Evolutionary conservation across 2,888 invertebrate genomes (phyloP).

Genomic region (Lordiphosa andalusiaca): DNA sequence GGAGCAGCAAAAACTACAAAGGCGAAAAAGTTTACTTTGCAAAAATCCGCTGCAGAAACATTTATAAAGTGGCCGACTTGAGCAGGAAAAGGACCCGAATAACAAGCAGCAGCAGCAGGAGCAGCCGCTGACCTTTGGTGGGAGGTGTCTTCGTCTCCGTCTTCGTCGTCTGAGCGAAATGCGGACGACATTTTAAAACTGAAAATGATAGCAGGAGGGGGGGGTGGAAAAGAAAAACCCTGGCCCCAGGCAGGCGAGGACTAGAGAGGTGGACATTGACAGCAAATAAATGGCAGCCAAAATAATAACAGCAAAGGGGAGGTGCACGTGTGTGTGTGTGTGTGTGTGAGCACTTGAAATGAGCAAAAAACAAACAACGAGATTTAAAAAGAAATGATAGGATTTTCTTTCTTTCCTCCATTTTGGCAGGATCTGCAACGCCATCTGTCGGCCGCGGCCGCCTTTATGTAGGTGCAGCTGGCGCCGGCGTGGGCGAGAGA

Average conservation of each 20-base stretch:
- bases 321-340: constrained; percentile 33
- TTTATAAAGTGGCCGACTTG: constrained; percentile 69
- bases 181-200: constrained; percentile 70
- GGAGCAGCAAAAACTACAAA: constrained; percentile 56
- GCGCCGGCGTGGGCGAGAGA: constrained; percentile 54
- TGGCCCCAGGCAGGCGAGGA: constrained; percentile 30
- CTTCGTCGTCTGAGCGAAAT: constrained; percentile 26
- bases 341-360: constrained; percentile 27
- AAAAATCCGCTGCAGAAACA: constrained; percentile 73
- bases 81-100: constrained; percentile 43
- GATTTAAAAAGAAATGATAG: constrained; percentile 1
- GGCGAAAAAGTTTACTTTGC: constrained; percentile 72
- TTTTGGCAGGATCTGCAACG: constrained; percentile 24
- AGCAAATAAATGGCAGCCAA: constrained; percentile 76
- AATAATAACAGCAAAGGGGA: constrained; percentile 77
- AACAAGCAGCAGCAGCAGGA: constrained; percentile 28
- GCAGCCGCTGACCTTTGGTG: constrained; percentile 53
- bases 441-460: constrained; percentile 8
- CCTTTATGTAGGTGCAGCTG: constrained; percentile 51
- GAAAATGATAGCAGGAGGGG: constrained; percentile 65
- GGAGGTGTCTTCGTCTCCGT: constrained; percentile 40
- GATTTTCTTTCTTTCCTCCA: neutral
- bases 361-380: constrained; percentile 18
- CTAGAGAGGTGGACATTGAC: constrained; percentile 61
- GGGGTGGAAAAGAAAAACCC: constrained; percentile 21